Base-by-base conservation (phyloP, 2,888 invertebrate genomes). In the Patella ulyssiponensis region DNA sequence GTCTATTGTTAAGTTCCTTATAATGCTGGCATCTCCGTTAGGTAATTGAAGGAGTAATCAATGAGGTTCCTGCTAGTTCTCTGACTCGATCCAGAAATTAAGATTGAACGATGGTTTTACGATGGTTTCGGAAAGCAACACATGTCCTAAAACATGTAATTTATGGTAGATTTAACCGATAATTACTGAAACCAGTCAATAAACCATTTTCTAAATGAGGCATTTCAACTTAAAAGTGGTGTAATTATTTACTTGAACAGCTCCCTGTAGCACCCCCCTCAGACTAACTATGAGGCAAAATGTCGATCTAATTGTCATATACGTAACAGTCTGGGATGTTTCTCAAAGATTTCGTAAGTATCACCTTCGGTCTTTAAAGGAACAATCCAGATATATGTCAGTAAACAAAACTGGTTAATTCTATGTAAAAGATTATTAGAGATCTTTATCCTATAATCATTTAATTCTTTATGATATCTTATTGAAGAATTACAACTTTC, bases 121-220 rank as follows among this genome's bases (percentile, higher is more conserved):
- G 11, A 64, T 64, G 23, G 64, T 64, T 64, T 23, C 9, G 23
- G 20, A 23, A 64, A 23, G 64, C 64, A 64, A 64, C 64, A 64
- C 64, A 64, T 64, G 64, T 64, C 64, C 64, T 64, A 64, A 64
- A 64, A 64, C 64, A 20, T 64, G 64, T 64, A 64, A 64, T 64
- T 64, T 64, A 64, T 64, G 23, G 64, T 23, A 14, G 23, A 64
- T 64, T 64, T 64, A 64, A 20, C 64, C 64, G 20, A 64, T 64
- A 64, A 64, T 64, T 64, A 64, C 64, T 64, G 12, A 11, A 14
- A 64, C 64, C 64, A 64, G 64, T 64, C 64, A 23, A 64, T 64
- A 64, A 64, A 64, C 64, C 64, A 64, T 64, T 64, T 64, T 64
- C 64, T 64, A 64, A 64, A 64, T 64, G 64, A 64, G 64, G 12